Percentiles rank a stretch among this genome's conserved stretches.
Conservation (phyloP, 2,113 vertebrate species). For the Ictalurus punctatus region DNA sequence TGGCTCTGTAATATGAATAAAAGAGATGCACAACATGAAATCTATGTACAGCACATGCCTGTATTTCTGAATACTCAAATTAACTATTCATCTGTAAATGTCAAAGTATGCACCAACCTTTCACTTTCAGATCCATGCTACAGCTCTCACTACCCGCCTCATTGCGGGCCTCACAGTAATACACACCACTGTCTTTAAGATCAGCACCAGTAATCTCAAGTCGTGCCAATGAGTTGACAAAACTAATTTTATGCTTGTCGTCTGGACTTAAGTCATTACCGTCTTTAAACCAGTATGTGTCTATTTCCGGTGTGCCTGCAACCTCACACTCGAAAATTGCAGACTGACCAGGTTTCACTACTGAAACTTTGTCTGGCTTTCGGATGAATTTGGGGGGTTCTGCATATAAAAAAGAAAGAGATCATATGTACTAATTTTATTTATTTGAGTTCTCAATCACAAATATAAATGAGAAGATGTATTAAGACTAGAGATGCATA, state of each 20-base stretch:
- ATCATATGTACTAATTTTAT: constrained; percentile 38
- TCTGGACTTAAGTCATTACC: constrained; percentile 84
- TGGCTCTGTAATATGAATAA: constrained; percentile 79
- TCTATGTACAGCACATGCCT: neutral
- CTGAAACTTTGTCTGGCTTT: constrained; percentile 83
- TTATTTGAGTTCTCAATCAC: neutral
- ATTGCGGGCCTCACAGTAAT: constrained; percentile 94
- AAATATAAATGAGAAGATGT: neutral
- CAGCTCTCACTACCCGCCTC: constrained; percentile 95
- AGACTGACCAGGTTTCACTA: constrained; percentile 85
- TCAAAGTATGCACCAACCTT: constrained; percentile 80
- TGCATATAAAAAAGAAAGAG: constrained; percentile 60
- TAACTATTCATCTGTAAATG: neutral
- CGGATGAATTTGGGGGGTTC: constrained; percentile 90
- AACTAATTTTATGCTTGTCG: constrained; percentile 78
- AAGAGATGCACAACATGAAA: neutral
- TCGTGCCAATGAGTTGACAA: constrained; percentile 81
- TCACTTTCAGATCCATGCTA: constrained; percentile 91
- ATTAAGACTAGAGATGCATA: neutral
- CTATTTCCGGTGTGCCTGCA: constrained; percentile 90
- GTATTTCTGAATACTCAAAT: neutral
- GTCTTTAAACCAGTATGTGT: constrained; percentile 89
- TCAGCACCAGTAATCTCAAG: constrained; percentile 80
- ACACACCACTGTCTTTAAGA: constrained; percentile 84
- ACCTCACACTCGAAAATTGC: constrained; percentile 91